phyloP scores from a whole-genome alignment of 2,888 invertebrate species.

The Mythimna ferrago region DNA sequence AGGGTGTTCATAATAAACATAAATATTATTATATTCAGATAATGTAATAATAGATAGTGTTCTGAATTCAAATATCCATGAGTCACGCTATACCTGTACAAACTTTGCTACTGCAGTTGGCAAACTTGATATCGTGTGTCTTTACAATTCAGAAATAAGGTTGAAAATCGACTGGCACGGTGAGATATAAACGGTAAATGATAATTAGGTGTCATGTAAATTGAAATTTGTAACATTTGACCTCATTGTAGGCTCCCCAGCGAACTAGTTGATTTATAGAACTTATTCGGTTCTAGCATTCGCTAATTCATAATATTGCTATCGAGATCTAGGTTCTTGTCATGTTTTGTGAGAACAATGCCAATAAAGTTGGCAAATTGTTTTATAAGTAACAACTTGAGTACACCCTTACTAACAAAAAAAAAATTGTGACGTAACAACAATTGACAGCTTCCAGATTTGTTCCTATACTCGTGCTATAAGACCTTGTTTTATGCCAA shows the following conservation, averaged over 20 bases:
- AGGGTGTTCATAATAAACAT: conserved; percentile 19
- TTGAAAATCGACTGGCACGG: conserved; percentile 31
- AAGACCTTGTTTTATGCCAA: too few relatives aligned
- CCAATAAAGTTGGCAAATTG: conserved; percentile 8
- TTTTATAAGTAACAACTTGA: too few relatives aligned
- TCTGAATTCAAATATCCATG: conserved; percentile 68
- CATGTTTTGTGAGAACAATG: conserved; percentile 18
- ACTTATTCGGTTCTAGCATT: conserved; percentile 44
- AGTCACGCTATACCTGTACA: conserved; percentile 71
- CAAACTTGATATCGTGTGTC: conserved; percentile 20
- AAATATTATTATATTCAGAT: conserved; percentile 44
- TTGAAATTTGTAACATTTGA: conserved; percentile 83
- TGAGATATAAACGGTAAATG: conserved; percentile 43
- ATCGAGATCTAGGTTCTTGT: conserved; percentile 26
- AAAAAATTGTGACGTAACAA: too few relatives aligned
- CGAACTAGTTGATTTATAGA: conserved; percentile 69
- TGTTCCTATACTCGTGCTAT: too few relatives aligned
- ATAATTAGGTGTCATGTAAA: conserved; percentile 68
- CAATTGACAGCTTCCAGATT: too few relatives aligned
- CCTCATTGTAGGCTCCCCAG: conserved; percentile 77
- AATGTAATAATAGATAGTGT: conserved; percentile 58
- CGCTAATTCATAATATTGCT: conserved; percentile 54
- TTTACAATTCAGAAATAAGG: conserved; percentile 22
- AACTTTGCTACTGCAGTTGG: conserved; percentile 31
- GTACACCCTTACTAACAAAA: too few relatives aligned